A percentile compares a stretch with the other conserved stretches of the same genome.
These are phyloP conservation scores for Ephydatia muelleri DNA, from an alignment of 37 sponge, comb jelly and placozoan genomes.

Conservation along the genomic window DNA sequence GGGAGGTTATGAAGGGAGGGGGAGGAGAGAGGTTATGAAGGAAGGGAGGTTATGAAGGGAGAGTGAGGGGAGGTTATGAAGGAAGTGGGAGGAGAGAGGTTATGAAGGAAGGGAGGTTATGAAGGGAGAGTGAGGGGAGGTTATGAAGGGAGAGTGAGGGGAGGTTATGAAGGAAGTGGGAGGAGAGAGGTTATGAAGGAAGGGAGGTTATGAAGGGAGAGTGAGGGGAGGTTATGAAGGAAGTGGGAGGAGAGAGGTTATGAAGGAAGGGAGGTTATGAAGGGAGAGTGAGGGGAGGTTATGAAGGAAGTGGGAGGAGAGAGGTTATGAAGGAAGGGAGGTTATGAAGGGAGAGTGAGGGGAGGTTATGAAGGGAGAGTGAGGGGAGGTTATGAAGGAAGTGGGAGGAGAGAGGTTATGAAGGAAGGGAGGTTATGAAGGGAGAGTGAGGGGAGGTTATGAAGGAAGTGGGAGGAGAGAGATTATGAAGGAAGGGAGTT, in stretches of 20 bases:
- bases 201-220: not conserved
- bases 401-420: not conserved
- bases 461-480: too few species aligned
- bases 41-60: too few species aligned
- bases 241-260: not conserved
- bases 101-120: not conserved
- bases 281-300: not conserved
- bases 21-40: too few species aligned
- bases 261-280: conserved; percentile 49
- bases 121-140: conserved; percentile 45
- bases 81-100: not conserved
- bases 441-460: too few species aligned
- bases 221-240: too few species aligned
- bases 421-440: not conserved
- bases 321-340: too few species aligned
- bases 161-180: not conserved
- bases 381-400: too few species aligned
- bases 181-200: not conserved
- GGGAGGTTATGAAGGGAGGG: too few species aligned
- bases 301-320: not conserved
- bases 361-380: not conserved
- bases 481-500: too few species aligned
- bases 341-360: too few species aligned
- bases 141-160: not conserved
- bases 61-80: too few species aligned